Evolutionary conservation across 2,888 invertebrate species (phyloP).

Genomic region (Hermodice carunculata): DNA sequence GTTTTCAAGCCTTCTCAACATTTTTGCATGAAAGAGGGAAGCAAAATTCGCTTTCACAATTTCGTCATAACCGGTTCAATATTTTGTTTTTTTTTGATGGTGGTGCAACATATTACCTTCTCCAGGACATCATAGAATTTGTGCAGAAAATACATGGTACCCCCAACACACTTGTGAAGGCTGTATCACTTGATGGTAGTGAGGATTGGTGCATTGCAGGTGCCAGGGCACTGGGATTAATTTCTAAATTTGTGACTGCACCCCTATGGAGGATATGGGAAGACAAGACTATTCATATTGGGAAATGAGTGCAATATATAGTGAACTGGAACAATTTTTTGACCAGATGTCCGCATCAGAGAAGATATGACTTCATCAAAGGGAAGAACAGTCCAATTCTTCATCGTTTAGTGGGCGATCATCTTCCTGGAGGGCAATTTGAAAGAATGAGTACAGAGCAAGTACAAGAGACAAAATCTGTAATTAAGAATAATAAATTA

Average conservation of each 20-base stretch:
- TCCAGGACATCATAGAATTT: neutral
- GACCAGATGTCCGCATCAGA: neutral
- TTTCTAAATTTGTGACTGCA: neutral
- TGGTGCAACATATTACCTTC: neutral
- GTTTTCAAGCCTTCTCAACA: neutral
- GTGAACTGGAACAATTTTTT: neutral
- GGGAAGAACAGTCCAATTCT: no score
- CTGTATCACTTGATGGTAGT: neutral
- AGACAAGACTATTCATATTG: neutral
- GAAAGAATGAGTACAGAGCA: no score
- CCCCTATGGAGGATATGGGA: neutral
- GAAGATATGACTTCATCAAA: no score
- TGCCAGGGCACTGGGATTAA: neutral
- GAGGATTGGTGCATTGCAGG: neutral
- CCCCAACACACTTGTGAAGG: neutral
- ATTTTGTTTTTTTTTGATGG: neutral
- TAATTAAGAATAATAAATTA: neutral
- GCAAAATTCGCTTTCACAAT: neutral
- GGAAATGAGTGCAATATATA: neutral
- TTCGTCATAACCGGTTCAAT: neutral
- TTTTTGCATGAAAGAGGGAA: no score
- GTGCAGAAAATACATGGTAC: neutral
- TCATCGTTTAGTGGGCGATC: no score
- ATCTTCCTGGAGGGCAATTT: no score
- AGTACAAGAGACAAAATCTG: no score